These are phyloP conservation scores for Myopa tessellatipennis DNA, from an alignment of 2,888 invertebrate genomes.

Conservation along the genomic window DNA sequence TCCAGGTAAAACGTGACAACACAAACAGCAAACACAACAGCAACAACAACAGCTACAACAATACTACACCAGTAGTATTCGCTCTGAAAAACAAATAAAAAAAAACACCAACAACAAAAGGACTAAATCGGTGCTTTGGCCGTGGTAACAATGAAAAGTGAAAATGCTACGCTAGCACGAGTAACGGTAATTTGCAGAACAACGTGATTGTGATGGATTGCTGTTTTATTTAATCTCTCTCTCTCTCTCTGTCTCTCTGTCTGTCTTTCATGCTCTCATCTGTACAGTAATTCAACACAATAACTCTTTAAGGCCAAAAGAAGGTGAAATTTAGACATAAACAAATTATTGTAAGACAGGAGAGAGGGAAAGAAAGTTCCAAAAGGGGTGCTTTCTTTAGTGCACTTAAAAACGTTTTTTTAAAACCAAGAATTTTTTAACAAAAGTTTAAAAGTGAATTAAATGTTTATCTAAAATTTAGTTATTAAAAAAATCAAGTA, in stretches of 20 bases:
- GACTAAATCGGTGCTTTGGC: constrained; percentile 37
- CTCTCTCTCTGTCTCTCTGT: background rate
- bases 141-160: constrained; percentile 39
- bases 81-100: background rate
- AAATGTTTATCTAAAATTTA: too few relatives aligned
- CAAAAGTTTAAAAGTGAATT: too few relatives aligned
- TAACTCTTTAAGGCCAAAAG: background rate
- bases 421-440: too few relatives aligned
- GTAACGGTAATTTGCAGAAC: background rate
- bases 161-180: constrained; percentile 15
- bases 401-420: too few relatives aligned
- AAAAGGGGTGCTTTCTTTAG: too few relatives aligned
- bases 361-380: too few relatives aligned
- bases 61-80: too few relatives aligned
- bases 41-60: constrained; percentile 1
- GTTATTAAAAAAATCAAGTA: too few relatives aligned
- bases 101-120: constrained; percentile 4
- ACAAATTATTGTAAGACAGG: background rate
- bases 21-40: background rate
- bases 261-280: background rate
- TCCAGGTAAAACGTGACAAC: constrained; percentile 6
- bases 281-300: background rate
- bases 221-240: background rate
- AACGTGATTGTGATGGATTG: background rate
- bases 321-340: background rate